Evolutionary conservation across 2,113 vertebrate genomes (phyloP), one percentile per base, ranked within the genome.

Genomic region (Dolichotis patagonum): DNA sequence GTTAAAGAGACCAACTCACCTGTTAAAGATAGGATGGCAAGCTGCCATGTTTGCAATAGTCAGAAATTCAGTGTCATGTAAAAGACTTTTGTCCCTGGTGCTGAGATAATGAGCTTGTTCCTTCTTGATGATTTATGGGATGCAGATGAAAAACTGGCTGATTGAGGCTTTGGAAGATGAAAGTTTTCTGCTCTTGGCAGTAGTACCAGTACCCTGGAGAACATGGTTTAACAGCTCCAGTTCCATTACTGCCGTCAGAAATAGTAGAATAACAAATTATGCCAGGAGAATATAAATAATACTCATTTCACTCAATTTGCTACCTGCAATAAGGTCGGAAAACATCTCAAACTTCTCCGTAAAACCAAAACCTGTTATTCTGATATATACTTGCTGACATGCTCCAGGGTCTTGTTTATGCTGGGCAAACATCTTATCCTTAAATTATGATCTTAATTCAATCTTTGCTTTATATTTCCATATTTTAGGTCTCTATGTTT

Each of bases 31-130:
- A 80, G 11, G 0, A n/a, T 95, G 97, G 96, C 97, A 92, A 63
- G 28, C 82, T 85, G 96, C 95, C 96, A 88, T 41, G 88, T 92
- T 90, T 85, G 65, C 95, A 67, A 83, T 88, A 95, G 97, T 98
- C 96, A 96, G 78, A 97, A 98, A 96, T 97, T 97, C 97, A 97
- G 95, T 96, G 97, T 97, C 97, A 96, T 95, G 92, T 94, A 97
- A 97, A 97, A 97, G 97, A 97, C 97, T 98, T 97, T 91, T 96
- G 96, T 98, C 94, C 97, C 97, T 80, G 82, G 96, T 88, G 96
- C 93, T 96, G 58, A 97, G 97, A 98, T 98, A 98, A 98, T 98
- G 96, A 98, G 97, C 98, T 96, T 96, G 93, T 95, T 97, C 96
- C 89, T 98, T 96, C 92, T 75, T 90, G 87, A 96, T 98, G 94